Percentiles rank a stretch among this genome's conserved stretches.
Conservation (phyloP, 2,888 invertebrate genomes). For the Camponotus fellah region DNA sequence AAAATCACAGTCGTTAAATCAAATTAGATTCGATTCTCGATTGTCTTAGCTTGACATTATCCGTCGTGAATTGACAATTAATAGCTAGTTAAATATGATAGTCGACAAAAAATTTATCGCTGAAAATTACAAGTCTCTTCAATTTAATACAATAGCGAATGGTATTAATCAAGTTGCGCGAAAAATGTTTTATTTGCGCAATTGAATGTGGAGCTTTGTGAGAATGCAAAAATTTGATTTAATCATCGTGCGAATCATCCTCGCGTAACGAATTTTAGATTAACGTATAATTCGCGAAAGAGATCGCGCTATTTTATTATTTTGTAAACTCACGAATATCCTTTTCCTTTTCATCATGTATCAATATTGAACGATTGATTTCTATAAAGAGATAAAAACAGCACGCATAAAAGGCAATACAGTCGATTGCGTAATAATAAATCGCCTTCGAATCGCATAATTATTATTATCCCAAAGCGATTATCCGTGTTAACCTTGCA, state of each 20-base stretch:
- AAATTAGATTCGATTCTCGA: constrained; percentile 16
- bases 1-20: constrained; percentile 22
- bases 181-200: neutral
- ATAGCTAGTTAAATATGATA: constrained; percentile 19
- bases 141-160: constrained; percentile 2
- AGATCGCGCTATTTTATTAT: neutral
- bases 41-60: constrained; percentile 2
- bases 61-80: neutral
- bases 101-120: constrained; percentile 3
- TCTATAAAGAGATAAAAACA: neutral
- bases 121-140: neutral
- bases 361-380: neutral
- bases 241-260: neutral
- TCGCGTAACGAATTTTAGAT: neutral
- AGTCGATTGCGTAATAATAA: constrained; percentile 28
- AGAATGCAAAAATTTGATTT: neutral
- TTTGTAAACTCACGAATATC: neutral
- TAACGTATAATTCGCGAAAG: neutral
- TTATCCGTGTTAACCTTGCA: constrained; percentile 33
- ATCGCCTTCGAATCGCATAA: neutral
- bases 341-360: neutral
- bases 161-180: neutral
- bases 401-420: neutral
- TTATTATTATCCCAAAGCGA: constrained; percentile 25
- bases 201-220: neutral